Percentiles rank a stretch among this genome's conserved stretches.
Evolutionary conservation across 64 coral and sea anemone genomes (phyloP).

Genomic region (Stichodactyla mertensii): DNA sequence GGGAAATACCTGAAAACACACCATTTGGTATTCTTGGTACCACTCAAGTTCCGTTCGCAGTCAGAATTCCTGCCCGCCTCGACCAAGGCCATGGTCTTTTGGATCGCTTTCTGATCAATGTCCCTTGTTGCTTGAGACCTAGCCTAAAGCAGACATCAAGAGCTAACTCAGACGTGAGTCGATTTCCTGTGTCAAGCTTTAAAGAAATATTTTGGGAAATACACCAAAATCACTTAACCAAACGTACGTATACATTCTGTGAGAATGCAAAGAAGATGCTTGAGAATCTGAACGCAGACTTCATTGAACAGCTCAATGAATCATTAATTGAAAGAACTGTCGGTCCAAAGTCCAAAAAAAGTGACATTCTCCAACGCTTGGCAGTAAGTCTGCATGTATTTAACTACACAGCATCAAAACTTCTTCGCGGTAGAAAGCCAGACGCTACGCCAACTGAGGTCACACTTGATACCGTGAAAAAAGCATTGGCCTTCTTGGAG

Average conservation of each 20-base stretch:
- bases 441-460: slow-evolving; percentile 19
- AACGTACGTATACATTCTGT: slow-evolving; percentile 8
- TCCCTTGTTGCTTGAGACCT: not conserved
- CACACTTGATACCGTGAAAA: slow-evolving; percentile 19
- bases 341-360: slow-evolving; percentile 21
- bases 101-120: not conserved
- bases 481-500: slow-evolving; percentile 22
- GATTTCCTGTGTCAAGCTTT: slow-evolving; percentile 1
- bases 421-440: slow-evolving; percentile 19
- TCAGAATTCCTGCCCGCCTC: not conserved
- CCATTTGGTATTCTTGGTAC: not conserved
- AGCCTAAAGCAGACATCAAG: not conserved
- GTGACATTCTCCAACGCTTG: slow-evolving; percentile 17
- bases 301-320: slow-evolving; percentile 27
- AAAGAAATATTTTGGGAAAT: slow-evolving; percentile 31
- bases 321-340: slow-evolving; percentile 12
- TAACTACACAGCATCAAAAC: slow-evolving; percentile 13
- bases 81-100: slow-evolving; percentile 17
- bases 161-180: slow-evolving; percentile 2
- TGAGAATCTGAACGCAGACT: slow-evolving; percentile 10
- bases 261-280: slow-evolving; percentile 23
- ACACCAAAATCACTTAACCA: slow-evolving; percentile 6
- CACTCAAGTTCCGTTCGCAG: not conserved
- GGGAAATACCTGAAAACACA: not conserved
- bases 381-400: slow-evolving; percentile 26